Evolutionary conservation across 2,113 vertebrate genomes (phyloP).

Genomic region (Eidolon helvum): DNA sequence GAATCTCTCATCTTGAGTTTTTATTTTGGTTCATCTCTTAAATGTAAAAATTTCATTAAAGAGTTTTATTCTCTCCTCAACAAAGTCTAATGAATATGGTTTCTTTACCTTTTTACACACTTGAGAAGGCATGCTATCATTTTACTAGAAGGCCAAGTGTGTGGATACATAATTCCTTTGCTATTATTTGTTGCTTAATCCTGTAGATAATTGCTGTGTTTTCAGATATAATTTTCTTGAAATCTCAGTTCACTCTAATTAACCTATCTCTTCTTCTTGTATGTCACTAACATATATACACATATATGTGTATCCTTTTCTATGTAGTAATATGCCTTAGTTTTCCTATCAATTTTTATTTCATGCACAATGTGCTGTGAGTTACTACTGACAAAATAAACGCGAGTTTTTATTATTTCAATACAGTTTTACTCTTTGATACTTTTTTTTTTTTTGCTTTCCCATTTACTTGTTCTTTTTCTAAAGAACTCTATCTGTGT

Average conservation of each 20-base stretch:
- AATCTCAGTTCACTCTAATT: not conserved
- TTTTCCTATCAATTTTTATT: not conserved
- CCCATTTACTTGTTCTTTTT: not conserved
- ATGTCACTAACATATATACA: not conserved
- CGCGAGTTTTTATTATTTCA: not conserved
- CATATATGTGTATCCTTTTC: not conserved
- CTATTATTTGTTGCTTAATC: not conserved
- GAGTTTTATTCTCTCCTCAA: not conserved
- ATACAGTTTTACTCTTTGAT: not conserved
- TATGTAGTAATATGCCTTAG: not conserved
- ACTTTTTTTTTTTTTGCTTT: not conserved
- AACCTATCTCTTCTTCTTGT: not conserved
- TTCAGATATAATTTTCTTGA: not conserved
- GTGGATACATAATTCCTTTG: not conserved
- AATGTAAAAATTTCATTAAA: not conserved
- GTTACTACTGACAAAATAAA: not conserved
- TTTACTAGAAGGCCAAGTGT: not conserved
- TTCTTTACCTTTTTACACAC: not conserved
- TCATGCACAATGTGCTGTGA: not conserved
- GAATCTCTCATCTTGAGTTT: not conserved
- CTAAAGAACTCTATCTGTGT: not conserved
- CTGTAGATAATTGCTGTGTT: not conserved
- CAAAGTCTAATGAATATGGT: not conserved
- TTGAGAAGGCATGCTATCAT: not conserved
- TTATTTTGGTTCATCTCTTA: not conserved